Percentiles rank a stretch among this genome's conserved stretches.
These are phyloP conservation scores for Baccha elongata DNA, from an alignment of 2,888 invertebrate species.

Conservation along the genomic window DNA sequence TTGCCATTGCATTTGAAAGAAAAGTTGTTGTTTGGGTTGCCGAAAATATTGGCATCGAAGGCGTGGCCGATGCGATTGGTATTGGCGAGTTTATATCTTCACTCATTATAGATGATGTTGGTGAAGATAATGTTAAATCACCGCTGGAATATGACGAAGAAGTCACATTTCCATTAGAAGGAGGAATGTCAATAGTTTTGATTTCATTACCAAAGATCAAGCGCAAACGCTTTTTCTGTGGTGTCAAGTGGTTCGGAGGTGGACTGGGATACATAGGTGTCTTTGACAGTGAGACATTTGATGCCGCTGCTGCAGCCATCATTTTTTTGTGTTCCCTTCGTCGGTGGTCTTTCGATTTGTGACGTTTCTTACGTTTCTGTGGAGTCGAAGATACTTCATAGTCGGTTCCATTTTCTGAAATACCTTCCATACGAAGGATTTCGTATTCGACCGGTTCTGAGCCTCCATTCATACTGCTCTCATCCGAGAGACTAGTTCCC, in stretches of 20 bases:
- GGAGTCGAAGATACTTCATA: slow-evolving; percentile 76
- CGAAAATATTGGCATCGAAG: slow-evolving; percentile 7
- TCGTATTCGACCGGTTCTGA: slow-evolving; percentile 89
- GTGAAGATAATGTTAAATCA: slow-evolving; percentile 61
- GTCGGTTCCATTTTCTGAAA: slow-evolving; percentile 82
- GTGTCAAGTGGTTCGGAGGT: slow-evolving; percentile 83
- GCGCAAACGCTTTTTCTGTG: slow-evolving; percentile 92
- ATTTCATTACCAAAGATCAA: slow-evolving; percentile 95
- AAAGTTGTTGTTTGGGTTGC: slow-evolving; percentile 70
- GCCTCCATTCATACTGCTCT: slow-evolving; percentile 79
- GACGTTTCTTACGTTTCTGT: slow-evolving; percentile 84
- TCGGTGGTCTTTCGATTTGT: slow-evolving; percentile 84
- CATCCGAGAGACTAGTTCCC: slow-evolving; percentile 87
- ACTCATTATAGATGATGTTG: slow-evolving; percentile 61
- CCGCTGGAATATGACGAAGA: slow-evolving; percentile 59
- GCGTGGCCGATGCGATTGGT: slow-evolving; percentile 44
- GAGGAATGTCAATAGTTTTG: slow-evolving; percentile 93
- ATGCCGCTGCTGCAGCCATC: slow-evolving; percentile 51
- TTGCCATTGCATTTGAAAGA: slow-evolving; percentile 76
- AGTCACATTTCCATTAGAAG: slow-evolving; percentile 77
- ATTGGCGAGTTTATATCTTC: slow-evolving; percentile 41
- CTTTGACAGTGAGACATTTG: slow-evolving; percentile 40
- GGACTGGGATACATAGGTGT: slow-evolving; percentile 62
- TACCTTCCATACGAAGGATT: slow-evolving; percentile 91
- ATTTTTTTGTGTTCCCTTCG: slow-evolving; percentile 60